These are phyloP conservation scores for Halichoeres trimaculatus DNA, from an alignment of 2,113 vertebrate species.

Conservation along the genomic window DNA sequence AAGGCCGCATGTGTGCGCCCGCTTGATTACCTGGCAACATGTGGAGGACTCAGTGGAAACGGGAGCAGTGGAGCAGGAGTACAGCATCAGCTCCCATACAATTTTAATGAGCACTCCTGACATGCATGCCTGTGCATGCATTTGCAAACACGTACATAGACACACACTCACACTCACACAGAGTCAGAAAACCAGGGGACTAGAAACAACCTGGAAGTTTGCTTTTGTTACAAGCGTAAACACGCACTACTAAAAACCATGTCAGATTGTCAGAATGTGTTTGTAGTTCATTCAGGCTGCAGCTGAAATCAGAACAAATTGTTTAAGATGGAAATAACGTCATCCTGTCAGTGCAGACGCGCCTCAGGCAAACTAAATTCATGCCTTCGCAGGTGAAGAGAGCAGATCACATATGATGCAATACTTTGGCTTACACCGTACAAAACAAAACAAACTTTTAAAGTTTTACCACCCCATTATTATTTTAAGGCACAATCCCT, in stretches of 20 bases:
- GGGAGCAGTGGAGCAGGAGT: conserved; percentile 33
- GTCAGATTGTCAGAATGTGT: conserved; percentile 21
- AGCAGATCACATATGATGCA: conserved; percentile 3
- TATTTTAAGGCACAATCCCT: neutral
- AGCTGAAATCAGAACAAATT: conserved; percentile 31
- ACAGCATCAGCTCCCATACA: conserved; percentile 33
- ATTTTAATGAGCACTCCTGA: conserved; percentile 59
- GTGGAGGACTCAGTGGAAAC: conserved; percentile 37
- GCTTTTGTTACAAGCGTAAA: neutral
- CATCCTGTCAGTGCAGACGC: conserved; percentile 2
- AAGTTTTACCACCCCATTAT: conserved; percentile 2
- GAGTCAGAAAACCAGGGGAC: conserved; percentile 10
- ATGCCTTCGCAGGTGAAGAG: conserved; percentile 24
- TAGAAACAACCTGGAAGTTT: conserved; percentile 2
- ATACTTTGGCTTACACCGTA: neutral
- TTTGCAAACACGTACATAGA: conserved; percentile 22
- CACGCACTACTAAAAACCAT: neutral
- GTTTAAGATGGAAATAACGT: conserved; percentile 26
- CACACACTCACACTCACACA: neutral
- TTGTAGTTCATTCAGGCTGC: conserved; percentile 20
- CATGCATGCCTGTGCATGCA: conserved; percentile 17
- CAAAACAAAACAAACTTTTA: neutral
- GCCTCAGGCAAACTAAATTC: neutral
- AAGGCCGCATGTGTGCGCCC: neutral
- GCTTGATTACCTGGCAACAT: conserved; percentile 51